phyloP scores from a whole-genome alignment of 2,113 vertebrate genomes.

The Hiodon tergisus region DNA sequence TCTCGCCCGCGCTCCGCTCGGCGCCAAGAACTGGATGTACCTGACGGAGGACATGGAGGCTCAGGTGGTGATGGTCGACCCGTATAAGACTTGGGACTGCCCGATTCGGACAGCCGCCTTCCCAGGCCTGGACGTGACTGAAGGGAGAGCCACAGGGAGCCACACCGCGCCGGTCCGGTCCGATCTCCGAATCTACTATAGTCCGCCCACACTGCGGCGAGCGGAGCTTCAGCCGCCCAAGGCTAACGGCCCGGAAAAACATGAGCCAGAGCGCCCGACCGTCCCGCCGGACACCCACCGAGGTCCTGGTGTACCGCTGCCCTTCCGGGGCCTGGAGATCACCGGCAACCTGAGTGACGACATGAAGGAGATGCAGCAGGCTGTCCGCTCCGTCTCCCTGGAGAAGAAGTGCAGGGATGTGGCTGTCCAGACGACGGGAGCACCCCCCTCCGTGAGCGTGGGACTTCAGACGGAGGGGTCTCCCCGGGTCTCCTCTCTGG shows the following conservation, averaged over 20 bases:
- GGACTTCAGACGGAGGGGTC: constrained; percentile 85
- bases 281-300: constrained; percentile 34
- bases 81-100: constrained; percentile 74
- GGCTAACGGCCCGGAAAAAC: constrained; percentile 22
- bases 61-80: constrained; percentile 51
- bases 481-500: constrained; percentile 66
- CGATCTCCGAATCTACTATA: constrained; percentile 85
- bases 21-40: constrained; percentile 65
- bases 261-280: constrained; percentile 36
- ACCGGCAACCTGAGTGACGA: constrained; percentile 89
- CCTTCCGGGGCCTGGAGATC: constrained; percentile 72
- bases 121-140: constrained; percentile 59
- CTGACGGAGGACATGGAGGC: constrained; percentile 63
- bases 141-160: constrained; percentile 75
- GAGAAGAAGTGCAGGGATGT: constrained; percentile 68
- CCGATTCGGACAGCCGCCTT: constrained; percentile 61
- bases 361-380: constrained; percentile 90
- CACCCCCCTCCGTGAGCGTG: constrained; percentile 74
- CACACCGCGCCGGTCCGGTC: constrained; percentile 88
- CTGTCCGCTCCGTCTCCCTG: constrained; percentile 65
- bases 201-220: constrained; percentile 79
- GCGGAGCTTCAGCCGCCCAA: constrained; percentile 43
- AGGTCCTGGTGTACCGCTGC: constrained; percentile 55
- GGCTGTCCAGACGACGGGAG: constrained; percentile 71
- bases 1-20: constrained; percentile 22